Evolutionary conservation across 2,797 vertebrate genomes (phyloP).

Genomic region (Hipposideros larvatus): DNA sequence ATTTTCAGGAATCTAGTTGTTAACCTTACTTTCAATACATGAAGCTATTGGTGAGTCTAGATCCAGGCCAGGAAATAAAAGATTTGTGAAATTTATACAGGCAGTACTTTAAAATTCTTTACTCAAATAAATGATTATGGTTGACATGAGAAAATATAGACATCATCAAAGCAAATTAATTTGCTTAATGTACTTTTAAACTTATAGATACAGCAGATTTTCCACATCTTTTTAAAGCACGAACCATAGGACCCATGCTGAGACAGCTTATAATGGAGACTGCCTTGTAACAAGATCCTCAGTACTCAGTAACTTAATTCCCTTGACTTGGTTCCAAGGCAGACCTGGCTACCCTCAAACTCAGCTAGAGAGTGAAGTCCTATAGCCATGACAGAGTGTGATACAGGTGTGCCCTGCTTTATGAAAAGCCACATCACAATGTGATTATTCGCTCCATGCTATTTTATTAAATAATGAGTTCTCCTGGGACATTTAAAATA

Average conservation of each 20-base stretch:
- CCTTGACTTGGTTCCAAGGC: conserved; percentile 72
- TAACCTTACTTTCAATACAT: conserved; percentile 42
- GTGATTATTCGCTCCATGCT: conserved; percentile 70
- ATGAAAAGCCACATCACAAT: conserved; percentile 78
- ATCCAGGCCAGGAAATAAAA: conserved; percentile 47
- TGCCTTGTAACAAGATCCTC: conserved; percentile 71
- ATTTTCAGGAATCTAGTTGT: neutral
- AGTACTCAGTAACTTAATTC: conserved; percentile 69
- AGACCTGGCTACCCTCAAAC: conserved; percentile 75
- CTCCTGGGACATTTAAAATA: conserved; percentile 78
- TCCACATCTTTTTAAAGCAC: conserved; percentile 59
- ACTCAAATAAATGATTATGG: conserved; percentile 35
- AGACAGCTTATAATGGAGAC: conserved; percentile 57
- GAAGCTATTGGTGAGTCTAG: conserved; percentile 6
- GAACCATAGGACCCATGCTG: conserved; percentile 26
- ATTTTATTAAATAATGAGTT: conserved; percentile 83
- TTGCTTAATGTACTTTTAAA: conserved; percentile 62
- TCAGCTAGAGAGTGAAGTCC: conserved; percentile 48
- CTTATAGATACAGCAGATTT: conserved; percentile 51
- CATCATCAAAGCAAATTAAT: conserved; percentile 58
- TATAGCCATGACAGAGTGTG: conserved; percentile 60
- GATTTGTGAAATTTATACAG: conserved; percentile 14
- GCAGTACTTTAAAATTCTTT: conserved; percentile 17
- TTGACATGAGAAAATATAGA: conserved; percentile 38
- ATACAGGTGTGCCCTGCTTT: conserved; percentile 74